Evolutionary conservation across 2,113 vertebrate species (phyloP), one percentile per base, ranked within the genome.

Genomic region (Centropus bengalensis): DNA sequence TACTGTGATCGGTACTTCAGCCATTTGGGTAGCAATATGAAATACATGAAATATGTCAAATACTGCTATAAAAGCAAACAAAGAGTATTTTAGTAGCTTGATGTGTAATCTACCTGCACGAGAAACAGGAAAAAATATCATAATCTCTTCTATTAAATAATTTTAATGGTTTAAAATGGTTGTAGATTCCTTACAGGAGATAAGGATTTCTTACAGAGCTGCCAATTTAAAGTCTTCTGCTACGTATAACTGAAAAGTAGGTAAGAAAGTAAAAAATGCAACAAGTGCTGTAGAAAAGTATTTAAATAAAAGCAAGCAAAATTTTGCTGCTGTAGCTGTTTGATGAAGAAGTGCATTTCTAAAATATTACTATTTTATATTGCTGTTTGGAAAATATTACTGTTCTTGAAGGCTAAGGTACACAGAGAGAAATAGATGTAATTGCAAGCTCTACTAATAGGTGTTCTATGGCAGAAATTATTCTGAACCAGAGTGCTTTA

Each of bases 281-380:
- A 96, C 96, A 97, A 97, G 96, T 98, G 67, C 54, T 59, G 42
- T 55, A 81, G 36, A 63, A 81, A 80, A 76, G 8, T 40, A 77
- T 63, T 66, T 84, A 80, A 94, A 85, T 51, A 89, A 91, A 87
- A 78, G 33, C 60, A 55, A 59, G 54, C 40, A 64, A 32, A 76
- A 74, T 5, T 12, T 68, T 91, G 58, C 33, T 63, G 17, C 45
- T 71, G 44, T 55, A 75, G 52, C 38, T 82, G 52, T 67, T 76
- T 49, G 27, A n/a, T 62, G 13, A 69, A 60, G 42, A 73, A 44
- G 51, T 63, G 45, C 66, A 24, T 59, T 85, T 59, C 70, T 79
- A 89, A 84, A 67, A 71, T 81, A 59, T 59, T 79, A 42, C 70
- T 73, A n/a, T 70, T 86, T 85, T 55, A 71, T 59, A 83, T 10